Conservation (phyloP, 2,888 invertebrate species). For the Eugnorisma glareosa region DNA sequence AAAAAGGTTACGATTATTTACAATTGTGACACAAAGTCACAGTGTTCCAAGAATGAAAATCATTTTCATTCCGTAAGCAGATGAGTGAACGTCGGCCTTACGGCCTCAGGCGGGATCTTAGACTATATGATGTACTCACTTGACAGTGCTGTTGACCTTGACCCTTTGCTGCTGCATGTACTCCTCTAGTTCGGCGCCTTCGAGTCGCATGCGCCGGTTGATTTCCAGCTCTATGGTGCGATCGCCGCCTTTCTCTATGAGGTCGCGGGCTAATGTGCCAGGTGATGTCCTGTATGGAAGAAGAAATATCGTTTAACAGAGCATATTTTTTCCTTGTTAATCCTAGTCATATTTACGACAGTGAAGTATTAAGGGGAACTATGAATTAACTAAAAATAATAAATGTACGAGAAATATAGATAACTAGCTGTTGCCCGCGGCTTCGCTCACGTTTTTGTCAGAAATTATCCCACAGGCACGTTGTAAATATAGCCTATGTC, state of each 20-base stretch:
- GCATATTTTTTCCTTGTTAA: not conserved
- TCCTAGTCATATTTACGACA: not conserved
- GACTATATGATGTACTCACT: slow-evolving; percentile 76
- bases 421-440: no score
- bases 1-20: no score
- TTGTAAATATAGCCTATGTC: no score
- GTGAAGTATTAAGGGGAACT: not conserved
- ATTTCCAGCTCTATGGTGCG: slow-evolving; percentile 93
- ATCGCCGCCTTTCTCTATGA: slow-evolving; percentile 94
- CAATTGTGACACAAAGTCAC: no score
- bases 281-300: slow-evolving; percentile 92
- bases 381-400: not conserved
- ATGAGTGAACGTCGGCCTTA: no score
- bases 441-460: no score
- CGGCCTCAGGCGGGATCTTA: no score
- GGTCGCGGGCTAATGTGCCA: slow-evolving; percentile 94
- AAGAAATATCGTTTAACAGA: not conserved
- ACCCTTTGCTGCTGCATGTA: slow-evolving; percentile 92
- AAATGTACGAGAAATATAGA: not conserved
- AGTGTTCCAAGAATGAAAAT: no score
- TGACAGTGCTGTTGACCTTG: slow-evolving; percentile 77
- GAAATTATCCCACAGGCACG: no score
- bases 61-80: no score
- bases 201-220: slow-evolving; percentile 93
- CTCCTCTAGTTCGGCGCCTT: slow-evolving; percentile 95